Base-by-base conservation (phyloP, 37 sponge, comb jelly and placozoan species). In the Ianthella basta region DNA sequence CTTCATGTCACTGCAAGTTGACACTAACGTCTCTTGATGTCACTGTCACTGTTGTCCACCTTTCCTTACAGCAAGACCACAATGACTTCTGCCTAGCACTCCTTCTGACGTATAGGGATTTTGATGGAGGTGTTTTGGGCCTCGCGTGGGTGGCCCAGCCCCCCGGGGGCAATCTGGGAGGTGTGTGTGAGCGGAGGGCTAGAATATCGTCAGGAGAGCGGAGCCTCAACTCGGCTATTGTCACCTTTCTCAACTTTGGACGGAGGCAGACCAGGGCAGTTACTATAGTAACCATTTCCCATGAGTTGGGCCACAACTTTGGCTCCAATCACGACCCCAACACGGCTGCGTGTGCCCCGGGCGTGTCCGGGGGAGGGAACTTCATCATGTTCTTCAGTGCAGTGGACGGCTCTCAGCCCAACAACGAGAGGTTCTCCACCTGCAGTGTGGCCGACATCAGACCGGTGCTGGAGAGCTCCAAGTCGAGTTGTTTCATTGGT, bases 361-460 rank as follows among this genome's bases (percentile, higher is more conserved):
- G 90, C 0, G 61, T 38, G 12, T 50, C 74, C 27, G 23, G 41
- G 4, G 83, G 55, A 19, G 99, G 99, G 16, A 99, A 97, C 84
- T 99, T 85, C 87, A 88, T 99, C 85, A 99, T 99, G 99, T 99
- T 14, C 54, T 50, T 23, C n/a, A 75, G 78, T 19, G 99, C 99
- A 0, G 97, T 96, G 15, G 95, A 93, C 56, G 99, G 99, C 14
- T 67, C 77, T 15, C 90, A 83, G 57, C 40, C 79, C 24, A 99
- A 99, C 86, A 99, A 99, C 94, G 84, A 89, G 8, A 72, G 35
- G 50, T 99, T 99, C 86, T 97, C 97, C 34, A 23, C 75, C 16
- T 99, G 99, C 82, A 91, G 92, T 63, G 86, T 32, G 0, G 44
- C 50, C 79, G 34, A 70, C 72, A 97, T 99, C 23, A 25, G 57